phyloP scores from a whole-genome alignment of 1,140 invertebrate species.

The Kradibia gibbosae region DNA sequence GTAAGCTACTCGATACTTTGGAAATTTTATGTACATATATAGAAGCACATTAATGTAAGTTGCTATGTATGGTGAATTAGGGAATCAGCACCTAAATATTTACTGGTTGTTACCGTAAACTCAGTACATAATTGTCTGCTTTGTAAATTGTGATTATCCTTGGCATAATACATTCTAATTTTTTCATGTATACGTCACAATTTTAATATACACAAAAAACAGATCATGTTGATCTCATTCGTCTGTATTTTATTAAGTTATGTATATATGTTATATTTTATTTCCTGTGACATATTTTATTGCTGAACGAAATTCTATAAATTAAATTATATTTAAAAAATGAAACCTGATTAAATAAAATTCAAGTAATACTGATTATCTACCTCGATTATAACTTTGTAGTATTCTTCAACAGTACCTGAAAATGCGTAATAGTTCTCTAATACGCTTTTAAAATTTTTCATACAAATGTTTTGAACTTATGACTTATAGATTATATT shows the following conservation, averaged over 20 bases:
- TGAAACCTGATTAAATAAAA: neutral
- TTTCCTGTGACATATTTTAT: neutral
- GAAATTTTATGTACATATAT: neutral
- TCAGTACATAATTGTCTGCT: conserved; percentile 33
- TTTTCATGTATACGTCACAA: neutral
- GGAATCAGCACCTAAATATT: conserved; percentile 36
- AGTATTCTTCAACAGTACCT: neutral
- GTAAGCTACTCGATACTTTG: neutral
- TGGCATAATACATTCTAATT: neutral
- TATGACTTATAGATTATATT: no score
- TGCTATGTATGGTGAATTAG: neutral
- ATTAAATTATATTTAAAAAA: no score
- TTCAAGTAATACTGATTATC: neutral
- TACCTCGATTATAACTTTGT: neutral
- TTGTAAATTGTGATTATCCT: neutral
- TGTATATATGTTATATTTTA: neutral
- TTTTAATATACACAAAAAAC: neutral
- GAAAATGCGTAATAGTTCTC: neutral
- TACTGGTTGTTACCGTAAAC: conserved; percentile 41
- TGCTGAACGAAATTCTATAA: neutral
- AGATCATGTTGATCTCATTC: neutral
- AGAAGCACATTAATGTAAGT: no score
- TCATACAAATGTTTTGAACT: no score
- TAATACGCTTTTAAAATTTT: neutral
- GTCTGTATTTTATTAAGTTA: neutral